Evolutionary conservation across 2,113 vertebrate species (phyloP), one percentile per base, ranked within the genome.

Genomic region (Hystrix cristata): DNA sequence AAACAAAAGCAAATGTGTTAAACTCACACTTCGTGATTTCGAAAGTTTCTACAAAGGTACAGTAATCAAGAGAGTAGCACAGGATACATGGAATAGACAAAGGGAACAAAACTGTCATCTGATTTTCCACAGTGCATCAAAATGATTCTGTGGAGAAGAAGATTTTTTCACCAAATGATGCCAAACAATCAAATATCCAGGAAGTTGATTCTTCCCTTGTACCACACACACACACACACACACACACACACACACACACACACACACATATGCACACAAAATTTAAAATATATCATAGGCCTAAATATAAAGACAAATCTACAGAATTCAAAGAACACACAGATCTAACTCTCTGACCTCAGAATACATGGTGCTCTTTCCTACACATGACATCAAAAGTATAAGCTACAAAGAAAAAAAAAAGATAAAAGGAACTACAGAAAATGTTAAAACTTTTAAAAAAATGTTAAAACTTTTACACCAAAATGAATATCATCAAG

Each of bases 391-490:
- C 27, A 67, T 10, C 57, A 76, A 74, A 90, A 81, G 46, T 34
- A n/a, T 43, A 62, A 86, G 3, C 15, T n/a, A 90, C 48, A 74
- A 72, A 93, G 86, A 14, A 57, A 81, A 95, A 88, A 64, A 86
- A 69, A 84, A 53, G 8, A 43, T 34, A 81, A 62, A 25, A 16
- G 65, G 12, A 46, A 53, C 23, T 34, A 21, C 3, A 60, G 13
- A 87, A 89, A 74, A 65, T 83, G 65, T 51, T 76, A 88, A 95
- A 84, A 60, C 12, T 74, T 87, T 82, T 74, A 8, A 38, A 38
- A 87, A 89, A 74, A 65, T 83, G 65, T 51, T 76, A 88, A 95
- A 84, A 60, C 12, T 74, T 87, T 82, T 74, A 8, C 15, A 2
- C 34, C 76, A 38, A 14, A 60, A n/a, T 19, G 7, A 6, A 16